phyloP scores from a whole-genome alignment of 1,140 invertebrate species.

The Sitodiplosis mosellana region DNA sequence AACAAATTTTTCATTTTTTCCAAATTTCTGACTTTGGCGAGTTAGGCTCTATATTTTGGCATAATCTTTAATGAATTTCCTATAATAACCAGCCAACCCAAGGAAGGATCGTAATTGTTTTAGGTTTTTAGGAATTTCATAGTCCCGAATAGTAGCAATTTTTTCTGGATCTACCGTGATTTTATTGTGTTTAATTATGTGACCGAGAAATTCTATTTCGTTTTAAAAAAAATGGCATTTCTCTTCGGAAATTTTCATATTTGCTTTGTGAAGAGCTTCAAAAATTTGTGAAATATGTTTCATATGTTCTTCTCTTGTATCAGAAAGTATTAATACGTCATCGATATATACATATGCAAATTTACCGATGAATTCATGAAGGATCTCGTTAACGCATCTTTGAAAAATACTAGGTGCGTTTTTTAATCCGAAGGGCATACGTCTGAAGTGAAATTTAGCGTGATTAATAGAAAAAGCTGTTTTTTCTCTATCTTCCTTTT shows the following conservation, averaged over 20 bases:
- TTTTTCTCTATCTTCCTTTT: conserved; percentile 17
- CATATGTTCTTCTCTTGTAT: not conserved
- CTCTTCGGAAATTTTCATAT: conserved; percentile 2
- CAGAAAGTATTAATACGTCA: not conserved
- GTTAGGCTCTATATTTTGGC: too few species aligned
- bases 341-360: conserved; percentile 17
- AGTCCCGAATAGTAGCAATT: not conserved
- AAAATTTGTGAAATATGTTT: not conserved
- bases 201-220: not conserved
- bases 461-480: conserved; percentile 21
- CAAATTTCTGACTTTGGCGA: too few species aligned
- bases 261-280: not conserved
- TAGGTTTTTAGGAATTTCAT: not conserved
- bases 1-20: too few species aligned
- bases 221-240: not conserved
- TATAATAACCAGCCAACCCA: conserved; percentile 11
- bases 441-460: conserved; percentile 22
- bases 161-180: not conserved
- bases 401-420: conserved; percentile 26
- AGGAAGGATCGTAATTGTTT: too few species aligned
- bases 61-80: conserved; percentile 13
- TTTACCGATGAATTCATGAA: conserved; percentile 12
- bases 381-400: conserved; percentile 22
- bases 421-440: conserved; percentile 25
- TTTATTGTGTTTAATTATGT: conserved; percentile 10